Evolutionary conservation across 2,113 vertebrate genomes (phyloP).

Genomic region (Pteronura brasiliensis): DNA sequence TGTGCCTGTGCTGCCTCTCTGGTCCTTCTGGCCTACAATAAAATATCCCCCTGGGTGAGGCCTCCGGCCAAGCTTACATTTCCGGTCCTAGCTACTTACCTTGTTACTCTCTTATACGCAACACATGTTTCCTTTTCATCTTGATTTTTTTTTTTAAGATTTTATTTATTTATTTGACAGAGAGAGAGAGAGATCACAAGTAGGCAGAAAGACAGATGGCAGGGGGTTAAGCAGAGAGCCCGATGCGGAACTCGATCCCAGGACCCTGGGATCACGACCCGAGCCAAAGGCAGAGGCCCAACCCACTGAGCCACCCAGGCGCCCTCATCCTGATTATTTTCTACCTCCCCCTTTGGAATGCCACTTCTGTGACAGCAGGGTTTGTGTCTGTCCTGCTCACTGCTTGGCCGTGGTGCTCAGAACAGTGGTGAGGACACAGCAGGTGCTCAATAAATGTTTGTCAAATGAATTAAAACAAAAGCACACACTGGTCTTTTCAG

Average conservation of each 20-base stretch:
- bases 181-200: no score
- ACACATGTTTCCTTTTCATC: not conserved
- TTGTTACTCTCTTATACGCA: not conserved
- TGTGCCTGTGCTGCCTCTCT: not conserved
- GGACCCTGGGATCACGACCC: no score
- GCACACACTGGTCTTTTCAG: not conserved
- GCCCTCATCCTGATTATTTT: not conserved
- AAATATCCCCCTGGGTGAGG: not conserved
- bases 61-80: not conserved
- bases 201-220: no score
- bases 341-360: not conserved
- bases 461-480: not conserved
- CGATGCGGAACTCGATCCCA: no score
- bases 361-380: not conserved
- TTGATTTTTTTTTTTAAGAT: not conserved
- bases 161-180: no score
- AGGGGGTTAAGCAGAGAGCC: no score
- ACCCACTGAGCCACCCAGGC: no score
- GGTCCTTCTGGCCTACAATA: not conserved
- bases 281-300: no score
- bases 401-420: not conserved
- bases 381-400: not conserved
- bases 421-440: not conserved
- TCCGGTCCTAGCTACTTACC: not conserved
- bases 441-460: not conserved